Percentiles rank a stretch among this genome's conserved stretches.
Evolutionary conservation across 2,797 vertebrate species (phyloP).

Genomic region (Bradypodion pumilum): DNA sequence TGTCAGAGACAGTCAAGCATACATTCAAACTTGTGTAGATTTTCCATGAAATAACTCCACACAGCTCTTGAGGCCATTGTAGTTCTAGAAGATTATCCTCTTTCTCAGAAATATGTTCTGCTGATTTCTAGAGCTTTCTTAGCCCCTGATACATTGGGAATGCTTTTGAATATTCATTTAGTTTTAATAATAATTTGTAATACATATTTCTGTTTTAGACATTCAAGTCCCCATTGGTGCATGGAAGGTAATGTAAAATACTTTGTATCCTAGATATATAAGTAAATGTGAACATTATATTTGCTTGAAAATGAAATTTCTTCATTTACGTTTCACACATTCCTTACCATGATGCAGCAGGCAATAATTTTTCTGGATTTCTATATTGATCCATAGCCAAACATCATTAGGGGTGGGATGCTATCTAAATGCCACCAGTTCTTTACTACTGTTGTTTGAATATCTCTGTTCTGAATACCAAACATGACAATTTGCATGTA

Average conservation of each 20-base stretch:
- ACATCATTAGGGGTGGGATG: neutral
- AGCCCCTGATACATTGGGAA: neutral
- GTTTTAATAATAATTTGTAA: neutral
- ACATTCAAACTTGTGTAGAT: neutral
- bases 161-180: neutral
- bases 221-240: neutral
- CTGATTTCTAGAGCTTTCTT: neutral
- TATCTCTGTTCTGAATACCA: neutral
- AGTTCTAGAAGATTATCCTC: neutral
- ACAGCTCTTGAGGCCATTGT: neutral
- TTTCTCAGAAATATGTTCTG: neutral
- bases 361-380: no score
- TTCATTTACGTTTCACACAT: neutral
- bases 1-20: neutral
- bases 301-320: neutral
- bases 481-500: neutral
- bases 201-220: neutral
- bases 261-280: neutral
- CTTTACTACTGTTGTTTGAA: conserved; percentile 8
- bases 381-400: neutral
- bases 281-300: neutral
- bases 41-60: neutral
- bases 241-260: neutral
- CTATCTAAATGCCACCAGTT: neutral
- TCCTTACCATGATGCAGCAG: neutral